These are phyloP conservation scores for Ametastegia equiseti DNA, from an alignment of 2,888 invertebrate species.

Conservation along the genomic window DNA sequence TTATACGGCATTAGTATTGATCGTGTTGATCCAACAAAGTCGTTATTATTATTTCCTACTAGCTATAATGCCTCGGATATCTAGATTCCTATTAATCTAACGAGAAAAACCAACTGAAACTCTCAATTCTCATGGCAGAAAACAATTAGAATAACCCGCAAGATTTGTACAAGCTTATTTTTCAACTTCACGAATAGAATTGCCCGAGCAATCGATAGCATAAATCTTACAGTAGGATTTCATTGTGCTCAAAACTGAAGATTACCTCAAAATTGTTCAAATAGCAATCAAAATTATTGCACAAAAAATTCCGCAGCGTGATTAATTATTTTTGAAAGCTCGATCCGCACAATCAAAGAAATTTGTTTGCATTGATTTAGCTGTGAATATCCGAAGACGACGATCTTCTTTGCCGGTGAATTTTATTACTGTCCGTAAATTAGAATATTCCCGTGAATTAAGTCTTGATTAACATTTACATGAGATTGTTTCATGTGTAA, in stretches of 20 bases:
- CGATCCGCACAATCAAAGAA: neutral
- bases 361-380: no score
- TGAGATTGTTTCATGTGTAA: slow-evolving; percentile 61
- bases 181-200: neutral
- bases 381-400: neutral
- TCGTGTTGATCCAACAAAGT: neutral
- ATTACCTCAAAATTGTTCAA: no score
- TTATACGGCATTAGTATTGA: slow-evolving; percentile 8
- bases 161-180: neutral
- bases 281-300: neutral
- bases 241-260: no score
- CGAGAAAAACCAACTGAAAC: neutral
- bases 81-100: neutral
- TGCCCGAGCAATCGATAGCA: neutral
- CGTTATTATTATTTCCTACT: neutral
- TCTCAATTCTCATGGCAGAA: neutral
- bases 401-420: slow-evolving; percentile 1
- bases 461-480: slow-evolving; percentile 59
- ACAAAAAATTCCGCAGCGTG: neutral
- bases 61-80: neutral
- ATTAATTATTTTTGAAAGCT: neutral
- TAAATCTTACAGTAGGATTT: neutral
- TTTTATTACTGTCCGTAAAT: slow-evolving; percentile 30
- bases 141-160: neutral
- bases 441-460: slow-evolving; percentile 49